These are phyloP conservation scores for Acropora tenuis DNA, from an alignment of 64 coral and sea anemone genomes.

Conservation along the genomic window DNA sequence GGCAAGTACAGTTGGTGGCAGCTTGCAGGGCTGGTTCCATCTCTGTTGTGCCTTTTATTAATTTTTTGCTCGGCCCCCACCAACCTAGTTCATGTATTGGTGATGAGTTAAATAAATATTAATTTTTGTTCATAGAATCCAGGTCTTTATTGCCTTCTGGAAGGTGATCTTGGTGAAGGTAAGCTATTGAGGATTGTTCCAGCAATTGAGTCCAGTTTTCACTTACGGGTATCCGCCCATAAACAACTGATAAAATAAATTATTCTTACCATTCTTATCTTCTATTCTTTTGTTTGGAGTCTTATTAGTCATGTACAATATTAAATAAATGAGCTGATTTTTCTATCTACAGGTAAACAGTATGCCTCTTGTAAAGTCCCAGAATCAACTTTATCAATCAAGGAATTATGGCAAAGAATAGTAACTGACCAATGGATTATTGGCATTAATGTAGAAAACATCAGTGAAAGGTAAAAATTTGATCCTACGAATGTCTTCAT, in stretches of 20 bases:
- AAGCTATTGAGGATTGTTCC: background rate
- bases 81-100: too few species aligned
- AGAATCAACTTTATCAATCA: background rate
- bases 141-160: slow-evolving; percentile 31
- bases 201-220: background rate
- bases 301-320: background rate
- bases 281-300: too few species aligned
- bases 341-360: background rate
- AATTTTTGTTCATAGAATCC: background rate
- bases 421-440: slow-evolving; percentile 19
- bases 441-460: slow-evolving; percentile 17
- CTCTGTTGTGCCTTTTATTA: too few species aligned
- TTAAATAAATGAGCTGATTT: background rate
- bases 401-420: slow-evolving; percentile 31
- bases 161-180: slow-evolving; percentile 20
- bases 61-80: too few species aligned
- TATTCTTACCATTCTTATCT: too few species aligned
- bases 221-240: too few species aligned
- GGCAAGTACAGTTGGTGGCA: too few species aligned
- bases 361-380: background rate
- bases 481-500: too few species aligned
- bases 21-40: too few species aligned
- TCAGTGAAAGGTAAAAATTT: background rate
- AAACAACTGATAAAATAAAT: too few species aligned
- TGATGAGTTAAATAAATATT: too few species aligned